Conservation (phyloP, 2,888 invertebrate species). For the Augochlorella aurata region DNA sequence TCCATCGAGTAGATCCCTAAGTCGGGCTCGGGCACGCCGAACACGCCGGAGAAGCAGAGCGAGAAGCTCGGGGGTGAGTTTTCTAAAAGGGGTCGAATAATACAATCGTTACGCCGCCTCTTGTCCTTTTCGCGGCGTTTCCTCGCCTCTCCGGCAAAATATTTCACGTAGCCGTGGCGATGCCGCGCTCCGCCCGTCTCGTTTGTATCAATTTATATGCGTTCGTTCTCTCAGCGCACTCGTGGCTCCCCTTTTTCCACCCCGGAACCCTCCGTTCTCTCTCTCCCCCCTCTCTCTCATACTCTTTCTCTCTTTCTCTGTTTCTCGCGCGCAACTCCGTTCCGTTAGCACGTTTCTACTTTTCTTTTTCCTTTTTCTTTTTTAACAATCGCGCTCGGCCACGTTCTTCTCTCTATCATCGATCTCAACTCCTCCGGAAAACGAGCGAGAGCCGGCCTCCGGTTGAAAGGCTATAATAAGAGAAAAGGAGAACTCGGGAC, state of each 20-base stretch:
- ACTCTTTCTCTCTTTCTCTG: neutral
- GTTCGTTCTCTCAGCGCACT: constrained; percentile 5
- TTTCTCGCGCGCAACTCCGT: neutral
- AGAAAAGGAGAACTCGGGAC: constrained; percentile 10
- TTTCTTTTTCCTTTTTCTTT: neutral
- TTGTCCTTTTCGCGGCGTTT: constrained; percentile 35
- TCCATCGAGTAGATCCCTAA: constrained; percentile 56
- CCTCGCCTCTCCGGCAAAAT: constrained; percentile 34
- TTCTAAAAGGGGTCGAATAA: constrained; percentile 65
- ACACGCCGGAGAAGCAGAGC: constrained; percentile 34
- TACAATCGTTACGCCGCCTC: constrained; percentile 60
- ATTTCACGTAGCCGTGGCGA: constrained; percentile 39
- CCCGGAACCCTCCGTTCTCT: neutral
- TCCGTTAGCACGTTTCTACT: neutral
- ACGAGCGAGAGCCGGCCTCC: neutral
- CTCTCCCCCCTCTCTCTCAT: too few relatives aligned
- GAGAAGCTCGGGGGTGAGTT: constrained; percentile 37
- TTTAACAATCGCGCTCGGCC: constrained; percentile 4
- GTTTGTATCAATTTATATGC: constrained; percentile 52
- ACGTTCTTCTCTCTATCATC: neutral
- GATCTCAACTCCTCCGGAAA: constrained; percentile 2
- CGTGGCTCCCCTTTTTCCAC: neutral
- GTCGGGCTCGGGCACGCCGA: constrained; percentile 57
- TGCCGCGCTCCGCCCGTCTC: constrained; percentile 29
- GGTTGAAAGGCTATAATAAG: constrained; percentile 14